Evolutionary conservation across 2,888 invertebrate genomes (phyloP), one percentile per base, ranked within the genome.

Genomic region (Asteroscopus sphinx): DNA sequence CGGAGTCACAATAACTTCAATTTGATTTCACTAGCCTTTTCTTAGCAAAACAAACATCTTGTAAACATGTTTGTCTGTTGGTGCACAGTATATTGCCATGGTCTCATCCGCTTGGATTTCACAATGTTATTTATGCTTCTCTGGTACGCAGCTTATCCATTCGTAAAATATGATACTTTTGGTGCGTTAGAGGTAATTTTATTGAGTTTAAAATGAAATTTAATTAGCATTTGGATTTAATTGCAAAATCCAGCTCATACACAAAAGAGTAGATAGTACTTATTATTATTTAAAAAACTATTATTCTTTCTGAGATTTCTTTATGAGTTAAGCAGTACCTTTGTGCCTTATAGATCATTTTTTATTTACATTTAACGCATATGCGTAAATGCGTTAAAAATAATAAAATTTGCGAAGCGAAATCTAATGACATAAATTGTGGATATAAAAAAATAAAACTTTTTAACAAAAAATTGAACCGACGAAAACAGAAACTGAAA

Each of bases 61-160:
- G 86, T 86, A 88, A 90, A 89, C 88, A 90, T 90, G 90, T 90
- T 89, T 90, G 87, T 85, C 74, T 79, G 60, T 68, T 58, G 41
- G 17, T 46, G 58, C 42, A 37, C 48, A 56, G 53, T 66, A 75
- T 70, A 57, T 59, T 55, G 54, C 39, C 45, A 57, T 62, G 49
- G 41, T 17, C 16, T 56, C 39, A 51, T 66, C 55, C 65, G 53
- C 33, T 42, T 60, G 59, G 60, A 42, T 67, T 62, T 56, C 36
- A 30, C 42, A 54, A 7, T 37, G 53, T 64, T 68, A 73, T 73
- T 65, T 55, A 63, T 57, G 45, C 39, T 56, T 37, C 33, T 13
- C 37, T 21, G 25, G 36, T 30, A 57, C 25, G 16, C 51, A 57
- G 30, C 51, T 58, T 56, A 62, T 48, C n/a, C 30, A 42, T 26